A percentile compares a stretch with the other conserved stretches of the same genome.
Conservation (phyloP, 2,113 vertebrate genomes). For the Pituophis catenifer region DNA sequence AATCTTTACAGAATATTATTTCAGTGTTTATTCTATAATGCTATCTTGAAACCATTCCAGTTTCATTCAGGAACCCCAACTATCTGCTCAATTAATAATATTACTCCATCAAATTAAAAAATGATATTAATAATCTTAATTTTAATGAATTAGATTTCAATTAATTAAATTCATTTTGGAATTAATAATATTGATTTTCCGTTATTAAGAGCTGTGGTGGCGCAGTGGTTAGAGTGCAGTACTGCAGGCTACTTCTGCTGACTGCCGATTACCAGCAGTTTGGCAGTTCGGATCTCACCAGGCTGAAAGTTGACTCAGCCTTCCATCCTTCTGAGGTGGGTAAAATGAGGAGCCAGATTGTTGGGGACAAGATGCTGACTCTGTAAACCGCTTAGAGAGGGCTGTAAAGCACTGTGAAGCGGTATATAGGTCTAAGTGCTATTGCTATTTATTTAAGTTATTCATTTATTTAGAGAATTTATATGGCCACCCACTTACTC, state of each 20-base stretch:
- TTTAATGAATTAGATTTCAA: neutral
- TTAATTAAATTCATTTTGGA: neutral
- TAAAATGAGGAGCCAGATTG: too few species aligned
- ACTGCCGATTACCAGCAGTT: too few species aligned
- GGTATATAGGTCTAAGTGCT: too few species aligned
- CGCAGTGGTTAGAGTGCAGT: too few species aligned
- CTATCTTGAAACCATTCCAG: neutral
- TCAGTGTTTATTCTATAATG: neutral
- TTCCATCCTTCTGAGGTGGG: too few species aligned
- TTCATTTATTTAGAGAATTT: neutral
- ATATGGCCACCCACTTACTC: neutral
- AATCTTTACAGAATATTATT: neutral
- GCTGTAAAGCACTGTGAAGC: too few species aligned
- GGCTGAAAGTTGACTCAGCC: too few species aligned
- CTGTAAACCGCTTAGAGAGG: too few species aligned
- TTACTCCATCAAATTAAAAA: neutral
- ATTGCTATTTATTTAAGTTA: neutral
- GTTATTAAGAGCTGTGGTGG: neutral
- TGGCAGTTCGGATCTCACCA: too few species aligned
- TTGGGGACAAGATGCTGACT: too few species aligned
- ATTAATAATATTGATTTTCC: neutral
- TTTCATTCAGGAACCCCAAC: neutral
- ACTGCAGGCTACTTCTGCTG: too few species aligned
- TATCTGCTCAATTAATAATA: neutral
- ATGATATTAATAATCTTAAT: neutral